Evolutionary conservation across 2,797 vertebrate species (phyloP).

Genomic region (Thalassophryne amazonica): DNA sequence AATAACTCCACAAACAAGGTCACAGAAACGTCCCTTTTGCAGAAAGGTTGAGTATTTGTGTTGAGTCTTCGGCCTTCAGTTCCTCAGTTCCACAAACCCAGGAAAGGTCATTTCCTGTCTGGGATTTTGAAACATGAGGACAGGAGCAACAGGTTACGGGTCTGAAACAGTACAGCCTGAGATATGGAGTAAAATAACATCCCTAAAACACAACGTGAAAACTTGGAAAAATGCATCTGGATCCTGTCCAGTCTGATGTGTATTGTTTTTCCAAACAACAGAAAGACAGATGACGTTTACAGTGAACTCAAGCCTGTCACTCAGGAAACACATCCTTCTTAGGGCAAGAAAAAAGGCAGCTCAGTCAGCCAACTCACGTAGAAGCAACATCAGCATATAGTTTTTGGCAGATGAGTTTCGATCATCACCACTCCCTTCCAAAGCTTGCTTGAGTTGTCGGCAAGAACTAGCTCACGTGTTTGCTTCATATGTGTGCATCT

Average conservation of each 20-base stretch:
- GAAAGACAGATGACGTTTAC: conserved; percentile 21
- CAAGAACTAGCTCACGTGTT: background rate
- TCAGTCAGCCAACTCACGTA: no score
- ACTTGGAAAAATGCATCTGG: conserved; percentile 40
- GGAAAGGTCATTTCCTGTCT: conserved; percentile 46
- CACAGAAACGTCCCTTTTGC: conserved; percentile 5
- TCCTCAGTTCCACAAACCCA: conserved; percentile 29
- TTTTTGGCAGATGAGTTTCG: no score
- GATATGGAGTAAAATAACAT: conserved; percentile 40
- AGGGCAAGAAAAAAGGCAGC: conserved; percentile 32
- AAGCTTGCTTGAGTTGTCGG: no score
- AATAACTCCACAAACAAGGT: conserved; percentile 31
- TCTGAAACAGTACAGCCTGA: conserved; percentile 15
- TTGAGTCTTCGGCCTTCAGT: conserved; percentile 20
- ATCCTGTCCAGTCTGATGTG: conserved; percentile 29
- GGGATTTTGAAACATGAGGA: conserved; percentile 38
- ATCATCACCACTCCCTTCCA: no score
- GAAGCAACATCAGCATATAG: no score
- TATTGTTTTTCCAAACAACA: conserved; percentile 42
- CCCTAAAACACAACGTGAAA: conserved; percentile 16
- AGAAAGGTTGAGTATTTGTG: conserved; percentile 28
- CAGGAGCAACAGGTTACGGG: conserved; percentile 35
- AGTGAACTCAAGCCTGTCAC: conserved; percentile 2
- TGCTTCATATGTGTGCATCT: background rate
- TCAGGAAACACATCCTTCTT: conserved; percentile 41